These are phyloP conservation scores for Brachyopa scutellaris DNA, from an alignment of 2,888 invertebrate species.

Conservation along the genomic window DNA sequence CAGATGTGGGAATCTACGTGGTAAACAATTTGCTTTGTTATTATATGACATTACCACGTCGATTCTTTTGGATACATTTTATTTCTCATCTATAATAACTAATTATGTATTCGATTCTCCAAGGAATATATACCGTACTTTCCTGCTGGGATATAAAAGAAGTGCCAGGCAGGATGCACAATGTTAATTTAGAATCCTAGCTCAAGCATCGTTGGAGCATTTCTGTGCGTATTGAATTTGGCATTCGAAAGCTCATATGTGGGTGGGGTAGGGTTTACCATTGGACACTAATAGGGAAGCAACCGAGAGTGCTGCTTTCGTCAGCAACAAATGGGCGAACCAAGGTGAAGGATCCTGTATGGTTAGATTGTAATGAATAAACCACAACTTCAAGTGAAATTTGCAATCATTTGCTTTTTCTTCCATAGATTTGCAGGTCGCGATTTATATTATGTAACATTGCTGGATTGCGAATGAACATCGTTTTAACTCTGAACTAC, in stretches of 20 bases:
- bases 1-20: too few relatives aligned
- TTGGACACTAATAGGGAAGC: neutral
- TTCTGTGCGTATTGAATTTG: slow-evolving; percentile 11
- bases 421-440: neutral
- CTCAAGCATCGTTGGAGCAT: slow-evolving; percentile 1
- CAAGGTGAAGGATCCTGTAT: neutral
- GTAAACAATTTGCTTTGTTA: too few relatives aligned
- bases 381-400: neutral
- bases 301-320: slow-evolving; percentile 2
- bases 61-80: too few relatives aligned
- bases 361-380: slow-evolving; percentile 14
- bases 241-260: neutral
- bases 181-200: slow-evolving; percentile 1
- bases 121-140: too few relatives aligned
- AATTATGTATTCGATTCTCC: too few relatives aligned
- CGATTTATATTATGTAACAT: too few relatives aligned
- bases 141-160: too few relatives aligned
- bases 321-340: slow-evolving; percentile 1
- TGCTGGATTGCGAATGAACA: too few relatives aligned
- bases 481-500: too few relatives aligned
- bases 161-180: neutral
- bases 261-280: too few relatives aligned
- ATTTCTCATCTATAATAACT: too few relatives aligned
- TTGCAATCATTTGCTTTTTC: neutral
- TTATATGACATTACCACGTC: too few relatives aligned